A percentile compares a stretch with the other conserved stretches of the same genome.
Evolutionary conservation across 2,113 vertebrate species (phyloP).

Genomic region (Malaclemys terrapin): DNA sequence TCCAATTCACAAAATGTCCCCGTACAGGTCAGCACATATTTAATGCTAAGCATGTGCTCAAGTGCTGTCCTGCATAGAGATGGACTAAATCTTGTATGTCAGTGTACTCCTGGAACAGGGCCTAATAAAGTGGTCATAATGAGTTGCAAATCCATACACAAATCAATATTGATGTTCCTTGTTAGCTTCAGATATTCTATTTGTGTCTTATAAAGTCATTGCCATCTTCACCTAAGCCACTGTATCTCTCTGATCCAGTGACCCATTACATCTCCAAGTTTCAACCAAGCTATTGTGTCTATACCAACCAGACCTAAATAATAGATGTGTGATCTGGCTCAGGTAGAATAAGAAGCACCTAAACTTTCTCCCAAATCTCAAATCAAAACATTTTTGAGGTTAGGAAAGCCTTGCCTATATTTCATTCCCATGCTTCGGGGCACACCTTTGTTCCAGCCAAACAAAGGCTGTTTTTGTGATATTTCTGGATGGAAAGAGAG

Average conservation of each 20-base stretch:
- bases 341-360: background rate
- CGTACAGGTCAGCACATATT: background rate
- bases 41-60: background rate
- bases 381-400: background rate
- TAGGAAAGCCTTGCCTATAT: background rate
- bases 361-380: background rate
- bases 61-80: background rate
- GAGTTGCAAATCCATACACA: background rate
- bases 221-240: background rate
- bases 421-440: background rate
- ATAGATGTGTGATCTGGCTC: rapidly evolving
- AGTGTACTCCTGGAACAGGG: background rate
- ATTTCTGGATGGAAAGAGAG: background rate
- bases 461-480: background rate
- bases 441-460: background rate
- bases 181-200: rapidly evolving
- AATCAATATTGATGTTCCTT: background rate
- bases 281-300: background rate
- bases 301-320: background rate
- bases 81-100: rapidly evolving
- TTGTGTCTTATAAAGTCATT: background rate
- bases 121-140: rapidly evolving
- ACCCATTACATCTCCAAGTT: background rate
- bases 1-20: background rate
- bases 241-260: background rate